Base-by-base conservation (phyloP, 1,140 invertebrate species). In the Calosoma granatense region DNA sequence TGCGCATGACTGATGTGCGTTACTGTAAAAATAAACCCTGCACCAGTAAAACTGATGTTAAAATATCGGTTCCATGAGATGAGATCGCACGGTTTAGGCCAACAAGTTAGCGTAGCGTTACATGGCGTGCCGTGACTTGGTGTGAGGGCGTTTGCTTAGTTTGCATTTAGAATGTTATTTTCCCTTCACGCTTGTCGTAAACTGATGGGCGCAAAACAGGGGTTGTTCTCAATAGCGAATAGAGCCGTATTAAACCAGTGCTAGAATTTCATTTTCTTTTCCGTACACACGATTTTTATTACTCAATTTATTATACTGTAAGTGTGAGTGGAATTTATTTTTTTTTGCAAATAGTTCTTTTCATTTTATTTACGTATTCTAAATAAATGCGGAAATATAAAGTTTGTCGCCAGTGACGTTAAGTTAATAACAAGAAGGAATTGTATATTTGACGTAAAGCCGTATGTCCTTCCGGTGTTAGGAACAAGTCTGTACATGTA, bases 111-210 rank as follows among this genome's bases (percentile, higher is more conserved):
- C n/a, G n/a, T 9, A 36, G n/a, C 26, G 26, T 6, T 6, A 36
- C n/a, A 36, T 6, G 26, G 6, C n/a, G 26, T 36, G 26, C 26
- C 6, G 26, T n/a, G 26, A 36, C n/a, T n/a, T 36, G 26, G 26
- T 9, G 26, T 36, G 26, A 36, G 26, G 6, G 9, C 9, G 41
- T 47, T 47, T 47, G 41, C 41, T 47, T 47, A 47, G 41, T 47
- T 47, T 47, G 41, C 41, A 47, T 47, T 12, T 47, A 47, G 41
- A 47, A 47, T 47, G 41, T 47, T 47, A 47, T 47, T 47, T 47
- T 17, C 41, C 41, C 6, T 47, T 36, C 26, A 36, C 26, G 26
- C 26, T 6, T 36, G 26, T 36, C 26, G 26, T 36, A 47, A 47
- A 47, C 4, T 47, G 41, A 47, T 47, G 41, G 41, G 41, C 6